Evolutionary conservation across 2,888 invertebrate genomes (phyloP).

Genomic region (Myopa testacea): DNA sequence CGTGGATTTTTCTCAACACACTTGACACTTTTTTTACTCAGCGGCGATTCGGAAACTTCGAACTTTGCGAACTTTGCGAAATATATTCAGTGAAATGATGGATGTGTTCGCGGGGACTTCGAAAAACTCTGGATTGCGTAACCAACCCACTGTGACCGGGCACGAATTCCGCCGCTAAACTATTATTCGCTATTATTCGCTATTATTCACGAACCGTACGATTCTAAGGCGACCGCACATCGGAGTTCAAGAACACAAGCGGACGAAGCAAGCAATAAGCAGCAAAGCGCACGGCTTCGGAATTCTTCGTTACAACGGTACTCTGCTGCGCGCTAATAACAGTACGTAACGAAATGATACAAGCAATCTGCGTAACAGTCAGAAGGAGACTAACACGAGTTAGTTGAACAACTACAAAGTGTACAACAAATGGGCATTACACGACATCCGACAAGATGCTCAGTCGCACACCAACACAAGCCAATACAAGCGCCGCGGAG

Average conservation of each 20-base stretch:
- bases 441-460: constrained; percentile 59
- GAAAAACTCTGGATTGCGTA: too few species aligned
- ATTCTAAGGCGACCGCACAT: constrained; percentile 11
- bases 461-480: constrained; percentile 40
- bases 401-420: constrained; percentile 67
- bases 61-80: too few species aligned
- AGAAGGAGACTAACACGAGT: constrained; percentile 69
- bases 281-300: constrained; percentile 35
- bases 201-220: too few species aligned
- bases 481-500: constrained; percentile 28
- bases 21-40: background rate
- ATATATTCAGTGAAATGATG: too few species aligned
- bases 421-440: constrained; percentile 67
- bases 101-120: too few species aligned
- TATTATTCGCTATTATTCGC: background rate
- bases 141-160: background rate
- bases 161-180: constrained; percentile 19
- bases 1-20: background rate
- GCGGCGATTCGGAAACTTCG: too few species aligned
- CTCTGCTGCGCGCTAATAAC: constrained; percentile 47
- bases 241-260: background rate
- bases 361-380: constrained; percentile 69
- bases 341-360: constrained; percentile 50
- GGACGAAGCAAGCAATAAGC: constrained; percentile 35
- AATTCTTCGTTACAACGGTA: constrained; percentile 27